These are phyloP conservation scores for Molorchus minor DNA, from an alignment of 2,888 invertebrate species.

Conservation along the genomic window DNA sequence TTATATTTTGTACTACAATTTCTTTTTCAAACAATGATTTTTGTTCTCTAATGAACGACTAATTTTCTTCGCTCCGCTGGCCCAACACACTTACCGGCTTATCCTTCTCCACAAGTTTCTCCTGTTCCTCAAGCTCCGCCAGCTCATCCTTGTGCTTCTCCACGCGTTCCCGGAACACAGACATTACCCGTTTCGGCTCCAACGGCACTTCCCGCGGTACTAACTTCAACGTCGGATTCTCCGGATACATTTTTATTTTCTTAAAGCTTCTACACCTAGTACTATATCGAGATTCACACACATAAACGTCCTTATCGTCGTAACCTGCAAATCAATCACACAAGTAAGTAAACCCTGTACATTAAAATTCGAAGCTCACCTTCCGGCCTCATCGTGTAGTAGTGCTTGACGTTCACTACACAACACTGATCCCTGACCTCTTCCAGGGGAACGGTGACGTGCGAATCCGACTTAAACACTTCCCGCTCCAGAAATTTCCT, in stretches of 20 bases:
- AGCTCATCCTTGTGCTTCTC: constrained; percentile 91
- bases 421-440: constrained; percentile 89
- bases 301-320: constrained; percentile 92
- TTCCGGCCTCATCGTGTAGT: constrained; percentile 88
- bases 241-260: constrained; percentile 87
- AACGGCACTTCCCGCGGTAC: constrained; percentile 76
- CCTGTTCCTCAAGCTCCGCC: constrained; percentile 83
- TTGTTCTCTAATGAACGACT: too few relatives aligned
- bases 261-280: constrained; percentile 88
- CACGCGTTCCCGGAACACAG: constrained; percentile 90
- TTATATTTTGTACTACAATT: too few relatives aligned
- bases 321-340: constrained; percentile 66
- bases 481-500: constrained; percentile 96
- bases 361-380: constrained; percentile 58
- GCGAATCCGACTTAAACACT: constrained; percentile 93
- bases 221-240: constrained; percentile 71
- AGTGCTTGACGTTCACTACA: constrained; percentile 94
- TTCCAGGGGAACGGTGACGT: constrained; percentile 83
- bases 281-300: constrained; percentile 95
- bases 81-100: constrained; percentile 84
- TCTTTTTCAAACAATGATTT: too few relatives aligned
- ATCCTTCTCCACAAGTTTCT: constrained; percentile 84
- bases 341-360: background rate
- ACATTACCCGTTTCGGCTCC: constrained; percentile 88
- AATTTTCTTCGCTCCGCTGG: too few relatives aligned